Evolutionary conservation across 2,113 vertebrate species (phyloP), one percentile per base, ranked within the genome.

Genomic region (Clupea harengus): DNA sequence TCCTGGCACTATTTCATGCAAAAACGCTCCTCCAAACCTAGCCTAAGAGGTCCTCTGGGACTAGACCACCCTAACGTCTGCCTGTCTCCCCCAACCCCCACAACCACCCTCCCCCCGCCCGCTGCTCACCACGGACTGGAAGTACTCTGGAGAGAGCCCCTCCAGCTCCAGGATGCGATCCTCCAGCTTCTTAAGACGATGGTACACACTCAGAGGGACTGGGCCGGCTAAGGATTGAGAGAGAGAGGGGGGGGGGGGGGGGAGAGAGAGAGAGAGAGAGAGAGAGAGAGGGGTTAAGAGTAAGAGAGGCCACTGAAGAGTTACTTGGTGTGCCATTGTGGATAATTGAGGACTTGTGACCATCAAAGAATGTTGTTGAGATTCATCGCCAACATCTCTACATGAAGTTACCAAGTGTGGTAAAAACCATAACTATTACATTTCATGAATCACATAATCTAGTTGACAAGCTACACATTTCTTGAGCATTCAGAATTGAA

Each of bases 91-190:
- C 10, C 72, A 32, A 39, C 2, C 72, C 72, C 72, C 72, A 17
- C 13, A 78, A 13, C 72, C 64, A 28, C 83, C 72, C 39, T 25
- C 67, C 80, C 81, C 32, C 72, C 78, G 47, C 39, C 60, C 5
- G 67, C 49, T 93, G 95, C 98, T 97, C 92, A 99, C 98, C 83
- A 96, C 88, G 89, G 97, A 96, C 85, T 97, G 97, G 93, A 99
- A 99, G 94, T 99, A 99, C 92, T 99, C 98, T 7, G 98, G 98
- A 84, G 97, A 99, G 89, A 99, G 95, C 89, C 98, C 98, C 96
- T 99, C 98, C 88, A 99, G 92, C 93, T 99, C 97, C 92, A 99
- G 95, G 87, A 99, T 98, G 91, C 97, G 97, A 94, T 99, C 97
- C 93, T 99, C 98, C 92, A 99, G 95, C 91, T 95, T 98, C 95